Evolutionary conservation across 1,140 invertebrate species (phyloP).

Genomic region (Meloidogyne exigua): DNA sequence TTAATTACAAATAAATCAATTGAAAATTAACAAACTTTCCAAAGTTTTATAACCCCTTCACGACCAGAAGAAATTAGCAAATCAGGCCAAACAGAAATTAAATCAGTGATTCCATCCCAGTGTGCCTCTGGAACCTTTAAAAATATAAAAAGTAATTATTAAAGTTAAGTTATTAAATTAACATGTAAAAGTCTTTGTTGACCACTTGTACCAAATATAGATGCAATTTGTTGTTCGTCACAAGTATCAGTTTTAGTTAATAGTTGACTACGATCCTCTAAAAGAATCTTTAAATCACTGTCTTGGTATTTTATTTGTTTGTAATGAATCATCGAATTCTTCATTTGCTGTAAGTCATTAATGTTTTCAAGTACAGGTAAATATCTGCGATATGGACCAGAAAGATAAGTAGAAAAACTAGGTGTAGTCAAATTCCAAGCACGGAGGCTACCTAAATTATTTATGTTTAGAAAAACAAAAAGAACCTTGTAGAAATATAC

Average conservation of each 20-base stretch:
- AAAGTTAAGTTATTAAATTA: not conserved
- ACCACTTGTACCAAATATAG: not conserved
- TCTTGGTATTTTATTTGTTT: conserved; percentile 31
- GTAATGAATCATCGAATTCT: conserved; percentile 25
- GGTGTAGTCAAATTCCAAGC: conserved; percentile 45
- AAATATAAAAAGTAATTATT: not conserved
- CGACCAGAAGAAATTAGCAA: conserved; percentile 43
- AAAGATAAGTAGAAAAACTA: conserved; percentile 46
- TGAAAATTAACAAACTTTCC: conserved; percentile 33
- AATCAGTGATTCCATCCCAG: conserved; percentile 43
- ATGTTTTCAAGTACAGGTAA: conserved; percentile 26
- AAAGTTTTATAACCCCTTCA: conserved; percentile 52
- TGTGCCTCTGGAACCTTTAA: conserved; percentile 41
- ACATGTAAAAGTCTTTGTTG: conserved; percentile 24
- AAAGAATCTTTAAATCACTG: conserved; percentile 13
- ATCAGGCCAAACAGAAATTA: conserved; percentile 44
- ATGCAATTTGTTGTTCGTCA: conserved; percentile 2
- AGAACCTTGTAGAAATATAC: not conserved
- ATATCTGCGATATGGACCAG: conserved; percentile 50
- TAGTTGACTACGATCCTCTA: conserved; percentile 34
- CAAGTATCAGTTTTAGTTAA: not conserved
- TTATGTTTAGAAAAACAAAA: not conserved
- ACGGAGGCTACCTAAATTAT: conserved; percentile 36
- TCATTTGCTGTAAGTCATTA: conserved; percentile 28
- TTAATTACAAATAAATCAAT: not conserved